phyloP scores from a whole-genome alignment of 2,113 vertebrate species.

The Corythaixoides concolor region DNA sequence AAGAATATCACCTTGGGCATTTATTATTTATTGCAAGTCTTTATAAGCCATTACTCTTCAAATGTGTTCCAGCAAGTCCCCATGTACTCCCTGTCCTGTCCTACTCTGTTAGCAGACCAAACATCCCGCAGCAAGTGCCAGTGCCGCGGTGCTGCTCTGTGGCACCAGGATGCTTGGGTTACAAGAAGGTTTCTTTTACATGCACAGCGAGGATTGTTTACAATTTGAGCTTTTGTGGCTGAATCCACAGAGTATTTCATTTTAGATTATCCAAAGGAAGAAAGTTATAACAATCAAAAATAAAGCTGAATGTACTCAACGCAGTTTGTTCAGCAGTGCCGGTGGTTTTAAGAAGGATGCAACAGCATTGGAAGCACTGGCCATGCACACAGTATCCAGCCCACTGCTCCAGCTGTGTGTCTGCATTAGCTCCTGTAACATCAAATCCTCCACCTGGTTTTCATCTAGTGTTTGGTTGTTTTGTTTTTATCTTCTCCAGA shows the following conservation, averaged over 20 bases:
- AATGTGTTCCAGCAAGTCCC: neutral
- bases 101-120: neutral
- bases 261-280: neutral
- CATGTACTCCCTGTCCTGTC: neutral
- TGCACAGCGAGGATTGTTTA: neutral
- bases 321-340: neutral
- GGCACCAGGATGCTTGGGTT: neutral
- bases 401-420: neutral
- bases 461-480: neutral
- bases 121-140: neutral
- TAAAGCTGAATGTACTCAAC: neutral
- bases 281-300: neutral
- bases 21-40: conserved; percentile 39
- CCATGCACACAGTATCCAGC: neutral
- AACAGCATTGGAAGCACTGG: neutral
- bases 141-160: neutral
- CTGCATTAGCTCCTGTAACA: neutral
- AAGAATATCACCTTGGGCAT: conserved; percentile 37
- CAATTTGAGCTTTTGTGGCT: neutral
- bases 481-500: neutral
- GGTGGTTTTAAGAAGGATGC: neutral
- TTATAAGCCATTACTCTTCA: neutral
- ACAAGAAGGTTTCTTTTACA: neutral
- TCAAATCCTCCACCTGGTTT: neutral
- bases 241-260: neutral